These are phyloP conservation scores for Catalaphyllia jardinei DNA, from an alignment of 64 coral and sea anemone genomes.

Conservation along the genomic window DNA sequence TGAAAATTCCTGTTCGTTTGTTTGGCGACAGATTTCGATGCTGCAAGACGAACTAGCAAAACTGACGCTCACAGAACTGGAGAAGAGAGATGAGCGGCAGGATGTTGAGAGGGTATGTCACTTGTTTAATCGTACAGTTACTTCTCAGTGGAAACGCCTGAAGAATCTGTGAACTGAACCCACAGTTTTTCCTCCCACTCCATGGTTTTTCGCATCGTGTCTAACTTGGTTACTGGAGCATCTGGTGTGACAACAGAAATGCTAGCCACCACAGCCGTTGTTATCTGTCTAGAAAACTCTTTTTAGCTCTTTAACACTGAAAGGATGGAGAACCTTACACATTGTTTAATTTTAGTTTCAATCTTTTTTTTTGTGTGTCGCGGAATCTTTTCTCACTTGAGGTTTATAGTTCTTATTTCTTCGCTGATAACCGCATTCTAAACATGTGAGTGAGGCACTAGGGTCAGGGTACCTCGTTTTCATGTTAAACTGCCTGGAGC, in stretches of 20 bases:
- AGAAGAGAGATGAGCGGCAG: constrained; percentile 83
- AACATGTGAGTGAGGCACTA: too few relatives aligned
- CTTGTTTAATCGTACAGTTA: neutral
- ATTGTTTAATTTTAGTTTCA: too few relatives aligned
- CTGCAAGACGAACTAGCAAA: constrained; percentile 74
- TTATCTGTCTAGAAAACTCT: too few relatives aligned
- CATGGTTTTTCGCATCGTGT: neutral
- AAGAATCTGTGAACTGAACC: neutral
- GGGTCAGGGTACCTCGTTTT: too few relatives aligned
- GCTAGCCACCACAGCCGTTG: too few relatives aligned
- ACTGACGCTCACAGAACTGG: constrained; percentile 84
- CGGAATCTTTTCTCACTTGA: too few relatives aligned
- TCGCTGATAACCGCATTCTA: too few relatives aligned
- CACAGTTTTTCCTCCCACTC: neutral
- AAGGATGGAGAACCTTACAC: too few relatives aligned
- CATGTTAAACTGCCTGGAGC: neutral
- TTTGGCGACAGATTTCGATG: constrained; percentile 72
- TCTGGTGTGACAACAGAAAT: too few relatives aligned
- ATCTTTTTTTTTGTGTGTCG: too few relatives aligned
- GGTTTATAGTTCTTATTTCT: too few relatives aligned
- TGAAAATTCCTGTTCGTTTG: neutral
- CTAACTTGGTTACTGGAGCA: neutral
- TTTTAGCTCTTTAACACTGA: too few relatives aligned
- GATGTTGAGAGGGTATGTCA: constrained; percentile 80
- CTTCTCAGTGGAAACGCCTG: neutral